Evolutionary conservation across 2,113 vertebrate species (phyloP), one percentile per base, ranked within the genome.

Genomic region (Etheostoma cragini): DNA sequence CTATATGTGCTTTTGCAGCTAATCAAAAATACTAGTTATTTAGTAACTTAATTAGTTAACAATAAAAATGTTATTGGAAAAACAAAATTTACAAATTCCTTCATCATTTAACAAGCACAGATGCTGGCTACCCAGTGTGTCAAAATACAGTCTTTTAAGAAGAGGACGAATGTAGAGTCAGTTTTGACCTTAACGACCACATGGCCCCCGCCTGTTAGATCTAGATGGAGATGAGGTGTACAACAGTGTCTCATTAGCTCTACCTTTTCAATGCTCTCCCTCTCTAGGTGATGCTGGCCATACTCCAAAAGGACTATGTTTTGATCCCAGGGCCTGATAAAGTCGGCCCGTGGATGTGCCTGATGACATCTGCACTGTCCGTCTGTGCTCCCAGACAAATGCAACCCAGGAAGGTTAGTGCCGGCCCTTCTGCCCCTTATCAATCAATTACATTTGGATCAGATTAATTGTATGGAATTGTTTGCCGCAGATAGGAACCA

Each of bases 191-290:
- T 90, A 89, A 89, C 93, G 87, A 81, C 80, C 24, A 69, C 90
- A 82, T 87, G 86, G 90, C 70, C 87, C 91, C 83, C n/a, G 87
- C 87, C 93, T 94, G 91, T 93, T 95, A 93, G 93, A 95, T 95
- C 94, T 80, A 87, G 91, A 93, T 95, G 91, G 92, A 90, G 94
- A 94, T 94, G 93, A 87, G 92, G 90, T 93, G 92, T 95, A 93
- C 92, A 91, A 91, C 69, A 91, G 86, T 92, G 93, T 93, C 94
- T 94, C 89, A 91, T 94, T 94, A 94, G 92, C 80, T 73, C 79
- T 85, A 78, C 88, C 93, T 93, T 95, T 95, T 95, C 95, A 92
- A 88, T 61, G 42, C 83, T 90, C 86, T 93, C 93, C 91, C 91
- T 92, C 92, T 94, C 86, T 26, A 86, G 92, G 90, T 91, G 92